phyloP scores from a whole-genome alignment of 2,797 vertebrate genomes.

The Peromyscus attwateri region DNA sequence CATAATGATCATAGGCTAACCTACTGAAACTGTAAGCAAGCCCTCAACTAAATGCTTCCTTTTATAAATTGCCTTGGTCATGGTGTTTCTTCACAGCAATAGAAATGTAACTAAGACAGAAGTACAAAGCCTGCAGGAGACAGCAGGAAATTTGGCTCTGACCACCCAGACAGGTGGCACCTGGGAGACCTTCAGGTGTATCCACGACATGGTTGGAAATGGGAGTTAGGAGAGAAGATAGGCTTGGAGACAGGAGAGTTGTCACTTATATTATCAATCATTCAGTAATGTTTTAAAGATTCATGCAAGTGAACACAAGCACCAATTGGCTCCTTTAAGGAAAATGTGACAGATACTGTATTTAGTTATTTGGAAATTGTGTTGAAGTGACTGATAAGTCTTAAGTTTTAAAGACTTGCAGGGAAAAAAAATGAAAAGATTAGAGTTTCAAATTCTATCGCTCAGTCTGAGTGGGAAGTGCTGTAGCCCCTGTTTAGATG shows the following conservation, averaged over 20 bases:
- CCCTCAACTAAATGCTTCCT: not conserved
- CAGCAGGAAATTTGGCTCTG: not conserved
- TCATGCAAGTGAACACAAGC: not conserved
- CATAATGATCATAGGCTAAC: not conserved
- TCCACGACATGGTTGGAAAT: not conserved
- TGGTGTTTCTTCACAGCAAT: not conserved
- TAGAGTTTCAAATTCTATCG: conserved; percentile 6
- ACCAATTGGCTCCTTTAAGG: not conserved
- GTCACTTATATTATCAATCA: not conserved
- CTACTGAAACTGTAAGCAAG: not conserved
- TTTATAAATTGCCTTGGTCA: not conserved
- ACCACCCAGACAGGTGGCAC: not conserved
- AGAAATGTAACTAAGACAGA: not conserved
- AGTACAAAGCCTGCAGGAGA: not conserved
- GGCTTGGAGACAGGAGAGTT: not conserved
- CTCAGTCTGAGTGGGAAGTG: not conserved
- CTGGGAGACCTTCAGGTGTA: not conserved
- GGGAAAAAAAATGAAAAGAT: not conserved
- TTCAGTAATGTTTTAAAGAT: not conserved
- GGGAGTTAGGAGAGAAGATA: conserved; percentile 22
- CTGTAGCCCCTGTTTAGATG: not conserved
- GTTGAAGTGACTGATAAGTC: not conserved
- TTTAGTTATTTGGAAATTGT: conserved; percentile 32
- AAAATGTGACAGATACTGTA: conserved; percentile 37
- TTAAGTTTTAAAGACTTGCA: conserved; percentile 27